Base-by-base conservation (phyloP, 2,888 invertebrate genomes). In the Lithodes maja region DNA sequence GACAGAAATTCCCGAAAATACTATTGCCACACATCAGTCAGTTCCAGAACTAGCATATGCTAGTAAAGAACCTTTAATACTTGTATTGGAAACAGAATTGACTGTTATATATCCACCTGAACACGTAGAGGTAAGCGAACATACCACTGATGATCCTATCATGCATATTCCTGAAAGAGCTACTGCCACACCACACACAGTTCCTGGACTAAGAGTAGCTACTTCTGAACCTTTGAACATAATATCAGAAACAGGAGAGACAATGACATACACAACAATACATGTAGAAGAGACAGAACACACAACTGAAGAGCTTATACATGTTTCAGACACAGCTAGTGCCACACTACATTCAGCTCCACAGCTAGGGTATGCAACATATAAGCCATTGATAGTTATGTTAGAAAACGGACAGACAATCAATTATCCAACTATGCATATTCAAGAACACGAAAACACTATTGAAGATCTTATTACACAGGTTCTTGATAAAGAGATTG, bases 11-110 rank as follows among this genome's bases (percentile, higher is more conserved):
- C 52, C n/a, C 15, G 49, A 69, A 80, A 9, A 50, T 53, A 33
- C 61, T 2, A 53, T 55, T 71, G 81, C 81, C 52, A 75, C 33
- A 81, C 12, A 3, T 9, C 49, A 68, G 7, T 3, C 49, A 50
- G 69, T 79, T 71, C 52, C 86, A 53, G 86, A 80, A 15, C 69
- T 86, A 52, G 17, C 52, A 52, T 80, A 33, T n/a, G 80, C 80
- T n/a, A 52, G 80, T n/a, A 53, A 17, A 52, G 33, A 77, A 61
- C 85, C 85, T n/a, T n/a, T 85, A 52, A 61, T 68, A 17, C 50
- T 85, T 78, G 78, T 85, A 2, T 78, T 61, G 33, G 49, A 82
- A 17, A 49, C 55, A 82, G 82, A 61, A n/a, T 61, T 49, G 5
- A 50, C 78, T 33, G 49, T 61, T 12, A 12, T 82, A 54, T 61